Evolutionary conservation across 2,797 vertebrate species (phyloP).

Genomic region (Syngnathus rostellatus): DNA sequence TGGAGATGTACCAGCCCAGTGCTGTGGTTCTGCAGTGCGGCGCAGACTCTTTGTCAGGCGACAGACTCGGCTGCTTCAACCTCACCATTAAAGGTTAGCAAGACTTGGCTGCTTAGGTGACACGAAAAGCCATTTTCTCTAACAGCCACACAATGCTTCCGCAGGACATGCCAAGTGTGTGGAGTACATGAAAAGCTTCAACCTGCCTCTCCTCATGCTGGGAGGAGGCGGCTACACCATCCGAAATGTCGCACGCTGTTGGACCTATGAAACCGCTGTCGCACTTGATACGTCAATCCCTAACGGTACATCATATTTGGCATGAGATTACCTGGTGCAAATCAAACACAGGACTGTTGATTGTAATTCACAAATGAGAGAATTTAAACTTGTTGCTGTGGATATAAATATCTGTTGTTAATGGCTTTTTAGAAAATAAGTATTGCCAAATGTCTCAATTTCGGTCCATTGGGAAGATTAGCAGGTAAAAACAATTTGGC

Average conservation of each 20-base stretch:
- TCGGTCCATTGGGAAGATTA: not conserved
- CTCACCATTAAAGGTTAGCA: conserved; percentile 90
- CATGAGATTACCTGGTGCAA: not conserved
- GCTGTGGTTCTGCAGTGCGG: conserved; percentile 95
- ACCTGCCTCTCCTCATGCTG: conserved; percentile 95
- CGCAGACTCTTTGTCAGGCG: conserved; percentile 91
- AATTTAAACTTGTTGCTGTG: not conserved
- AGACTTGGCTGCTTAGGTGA: rapidly evolving
- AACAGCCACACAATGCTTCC: not conserved
- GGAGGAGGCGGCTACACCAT: conserved; percentile 97
- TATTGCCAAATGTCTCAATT: not conserved
- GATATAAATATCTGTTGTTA: not conserved
- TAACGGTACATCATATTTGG: conserved; percentile 58
- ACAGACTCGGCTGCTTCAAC: conserved; percentile 95
- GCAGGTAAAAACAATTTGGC: not conserved
- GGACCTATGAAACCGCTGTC: conserved; percentile 94
- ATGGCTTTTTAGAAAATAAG: not conserved
- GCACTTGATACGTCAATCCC: conserved; percentile 91
- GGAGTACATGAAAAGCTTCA: conserved; percentile 97
- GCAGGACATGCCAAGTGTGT: conserved; percentile 96
- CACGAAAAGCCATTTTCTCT: not conserved
- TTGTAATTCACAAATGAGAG: not conserved
- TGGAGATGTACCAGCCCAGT: conserved; percentile 99
- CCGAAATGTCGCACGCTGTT: conserved; percentile 92
- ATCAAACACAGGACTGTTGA: not conserved